Evolutionary conservation across 2,888 invertebrate genomes (phyloP).

Genomic region (Agrypnus murinus): DNA sequence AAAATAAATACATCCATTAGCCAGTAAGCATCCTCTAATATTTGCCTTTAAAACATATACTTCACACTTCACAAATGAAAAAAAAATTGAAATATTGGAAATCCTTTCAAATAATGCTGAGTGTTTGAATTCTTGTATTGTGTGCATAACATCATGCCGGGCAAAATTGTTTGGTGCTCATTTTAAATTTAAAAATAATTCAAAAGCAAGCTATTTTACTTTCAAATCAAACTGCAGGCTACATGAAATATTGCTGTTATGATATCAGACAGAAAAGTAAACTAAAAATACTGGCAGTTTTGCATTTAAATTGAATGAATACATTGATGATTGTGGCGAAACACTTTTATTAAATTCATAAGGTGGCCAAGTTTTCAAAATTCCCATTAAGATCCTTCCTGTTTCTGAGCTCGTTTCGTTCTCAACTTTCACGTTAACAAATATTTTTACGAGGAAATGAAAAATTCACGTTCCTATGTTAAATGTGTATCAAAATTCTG

Average conservation of each 20-base stretch:
- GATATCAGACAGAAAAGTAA: background rate
- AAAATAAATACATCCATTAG: too few species aligned
- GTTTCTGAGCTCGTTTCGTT: conserved; percentile 14
- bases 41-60: too few species aligned
- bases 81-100: too few species aligned
- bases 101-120: too few species aligned
- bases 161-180: conserved; percentile 7
- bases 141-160: background rate
- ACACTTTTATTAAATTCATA: conserved; percentile 15
- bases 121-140: background rate
- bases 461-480: conserved; percentile 11
- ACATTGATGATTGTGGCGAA: conserved; percentile 4
- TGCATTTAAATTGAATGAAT: conserved; percentile 13
- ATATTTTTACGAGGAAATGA: conserved; percentile 19
- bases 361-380: conserved; percentile 19
- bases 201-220: conserved; percentile 11
- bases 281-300: conserved; percentile 3
- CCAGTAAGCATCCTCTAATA: too few species aligned
- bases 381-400: conserved; percentile 24
- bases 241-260: conserved; percentile 14
- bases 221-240: conserved; percentile 16
- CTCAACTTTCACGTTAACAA: conserved; percentile 13
- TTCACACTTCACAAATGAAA: too few species aligned
- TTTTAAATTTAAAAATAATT: conserved; percentile 11
- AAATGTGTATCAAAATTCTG: background rate